These are phyloP conservation scores for Rhabdophis nuchalis DNA, from an alignment of 2,797 vertebrate species.

Conservation along the genomic window DNA sequence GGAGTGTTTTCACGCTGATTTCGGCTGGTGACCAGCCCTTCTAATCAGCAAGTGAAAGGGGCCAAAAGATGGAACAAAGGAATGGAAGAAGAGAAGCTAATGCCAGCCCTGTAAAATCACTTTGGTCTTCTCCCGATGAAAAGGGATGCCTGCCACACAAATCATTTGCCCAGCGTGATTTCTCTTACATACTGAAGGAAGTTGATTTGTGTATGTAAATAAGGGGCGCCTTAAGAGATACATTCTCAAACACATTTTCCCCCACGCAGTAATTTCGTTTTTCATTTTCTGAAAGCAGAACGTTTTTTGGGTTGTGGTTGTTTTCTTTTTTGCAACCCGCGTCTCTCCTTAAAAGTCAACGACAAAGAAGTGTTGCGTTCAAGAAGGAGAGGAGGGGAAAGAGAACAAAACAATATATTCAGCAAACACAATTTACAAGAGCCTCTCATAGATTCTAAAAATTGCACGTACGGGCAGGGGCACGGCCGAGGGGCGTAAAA, in stretches of 20 bases:
- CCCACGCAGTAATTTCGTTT: neutral
- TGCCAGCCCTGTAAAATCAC: slow-evolving; percentile 17
- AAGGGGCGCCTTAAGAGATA: neutral
- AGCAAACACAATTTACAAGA: neutral
- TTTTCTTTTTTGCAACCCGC: neutral
- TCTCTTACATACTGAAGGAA: neutral
- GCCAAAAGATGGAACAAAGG: slow-evolving; percentile 14
- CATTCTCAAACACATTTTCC: neutral
- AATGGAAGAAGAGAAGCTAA: slow-evolving; percentile 16
- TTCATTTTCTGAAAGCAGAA: neutral
- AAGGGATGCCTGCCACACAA: neutral
- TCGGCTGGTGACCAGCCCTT: slow-evolving; percentile 58
- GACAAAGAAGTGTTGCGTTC: accelerated
- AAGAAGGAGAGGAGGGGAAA: neutral
- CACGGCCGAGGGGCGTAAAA: neutral
- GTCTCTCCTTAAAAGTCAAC: neutral
- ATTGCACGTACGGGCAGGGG: neutral
- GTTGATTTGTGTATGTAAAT: neutral
- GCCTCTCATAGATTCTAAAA: neutral
- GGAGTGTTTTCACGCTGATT: slow-evolving; percentile 54
- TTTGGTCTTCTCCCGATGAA: slow-evolving; percentile 28
- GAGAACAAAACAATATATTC: neutral
- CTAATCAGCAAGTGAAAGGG: slow-evolving; percentile 58
- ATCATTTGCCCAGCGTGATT: slow-evolving; percentile 23
- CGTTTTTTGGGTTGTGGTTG: neutral